Base-by-base conservation (phyloP, 2,113 vertebrate species). In the Rhipidura dahli region DNA sequence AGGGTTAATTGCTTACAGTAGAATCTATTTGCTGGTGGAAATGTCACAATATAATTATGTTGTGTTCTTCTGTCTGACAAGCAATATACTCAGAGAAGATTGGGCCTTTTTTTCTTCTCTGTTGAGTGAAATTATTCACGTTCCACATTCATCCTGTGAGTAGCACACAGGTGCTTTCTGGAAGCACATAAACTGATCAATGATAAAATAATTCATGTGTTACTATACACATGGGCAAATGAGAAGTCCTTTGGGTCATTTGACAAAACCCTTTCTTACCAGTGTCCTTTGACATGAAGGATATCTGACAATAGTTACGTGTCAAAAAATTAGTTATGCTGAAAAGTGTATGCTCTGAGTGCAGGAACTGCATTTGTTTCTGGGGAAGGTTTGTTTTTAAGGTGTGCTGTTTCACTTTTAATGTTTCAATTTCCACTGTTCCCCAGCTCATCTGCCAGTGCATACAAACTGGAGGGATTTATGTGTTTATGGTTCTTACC, bases 1-100 rank as follows among this genome's bases (percentile, higher is more conserved):
- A 22, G 69, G 91, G 87, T 96, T 98, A 98, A 98, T 98, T 98
- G 95, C 97, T 97, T 98, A 94, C 57, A 95, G 75, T 72, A 91
- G 93, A 97, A 96, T 95, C 68, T 97, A 85, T 97, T 97, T 98
- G 96, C 97, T 97, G 93, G 94, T 98, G 91, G 81, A 98, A 98
- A 97, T 98, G 97, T 97, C 97, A 97, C 95, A 95, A 96, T 87
- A 83, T 97, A 97, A 97, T 98, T 98, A 97, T 87, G 87, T 94
- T 95, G 87, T 27, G 63, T 97, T 97, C 87, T 92, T 44, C 93
- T 93, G 87, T 92, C 94, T 98, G 96, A 96, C 96, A 97, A 96
- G 96, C 94, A 95, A 89, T 88, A 95, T 39, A 87, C 93, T 81
- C 82, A 87, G 96, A 97, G 93, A 94, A 97, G 97, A 97, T 96